Evolutionary conservation across 2,888 invertebrate species (phyloP), one percentile per base, ranked within the genome.

Genomic region (Chrysina gloriosa): DNA sequence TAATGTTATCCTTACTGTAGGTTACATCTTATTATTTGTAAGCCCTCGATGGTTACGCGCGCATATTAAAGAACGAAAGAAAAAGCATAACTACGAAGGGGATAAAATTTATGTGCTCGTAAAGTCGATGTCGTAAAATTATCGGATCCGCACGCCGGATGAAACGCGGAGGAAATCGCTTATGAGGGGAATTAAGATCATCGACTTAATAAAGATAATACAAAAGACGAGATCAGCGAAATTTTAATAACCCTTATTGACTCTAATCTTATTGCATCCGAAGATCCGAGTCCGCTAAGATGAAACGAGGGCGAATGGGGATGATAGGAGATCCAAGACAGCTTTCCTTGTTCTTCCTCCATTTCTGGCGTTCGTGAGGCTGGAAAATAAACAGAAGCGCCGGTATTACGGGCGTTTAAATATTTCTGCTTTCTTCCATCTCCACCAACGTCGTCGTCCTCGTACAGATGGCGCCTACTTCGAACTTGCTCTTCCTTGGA

Each of bases 201-300:
- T 63, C 71, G 56, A 74, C 74, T 73, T 74, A 72, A 75, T 75
- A 74, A 74, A 74, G 74, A 75, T 73, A 74, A 74, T 70, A 74
- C 73, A 69, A 70, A 56, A 70, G 74, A 71, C 71, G 70, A 70
- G 73, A 74, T 74, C 73, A 68, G 71, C 72, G 70, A 75, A 75
- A 75, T 75, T 75, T 74, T 75, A 75, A 75, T 75, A 75, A 75
- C 72, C 74, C 71, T 74, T 74, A 74, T 75, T 74, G 74, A 74
- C 74, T 74, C 72, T 73, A 73, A 74, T 75, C 72, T 70, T 69
- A 72, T 73, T 71, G 70, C 65, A 65, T 65, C 39, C 27, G 16
- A 50, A 25, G 48, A 39, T 54, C 34, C 16, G 11, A 27, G 34
- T 71, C 48, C 23, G 23, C 21, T 39, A 36, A 36, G 31, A 23